Base-by-base conservation (phyloP, 1,140 invertebrate species). In the Drosophila grimshawi region DNA sequence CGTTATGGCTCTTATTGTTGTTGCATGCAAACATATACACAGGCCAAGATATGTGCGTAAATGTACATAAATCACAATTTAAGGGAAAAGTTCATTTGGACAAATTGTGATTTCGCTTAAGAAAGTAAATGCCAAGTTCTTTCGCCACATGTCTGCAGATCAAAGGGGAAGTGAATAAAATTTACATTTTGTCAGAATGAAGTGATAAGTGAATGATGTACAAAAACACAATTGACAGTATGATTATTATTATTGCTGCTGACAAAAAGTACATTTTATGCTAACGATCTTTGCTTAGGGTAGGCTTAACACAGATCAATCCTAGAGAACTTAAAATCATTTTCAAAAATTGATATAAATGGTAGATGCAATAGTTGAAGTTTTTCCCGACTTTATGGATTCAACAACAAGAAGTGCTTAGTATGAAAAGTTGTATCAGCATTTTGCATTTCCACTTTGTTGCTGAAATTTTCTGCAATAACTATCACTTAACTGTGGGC, bases 61-160 rank as follows among this genome's bases (percentile, higher is more conserved):
- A 19, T 19, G 19, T 19, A 64, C 71, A 79, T 73, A 86, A 86
- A 72, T 81, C 76, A 76, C 37, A 63, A 41, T 19, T 51, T 33
- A 29, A 30, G 8, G 29, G 27, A 35, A 66, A 52, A 66, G 19
- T 35, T 6, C 39, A 37, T 19, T 5, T 49, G 59, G 59, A 43
- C 37, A 62, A 62, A 49, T 48, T 49, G 32, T 49, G 39, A 56
- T 56, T 41, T 56, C 2, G n/a, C 10, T 19, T 33, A 19, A 53
- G 6, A 7, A 56, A 37, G 32, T 53, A 11, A 19, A 11, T 11
- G 11, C 30, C 30, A 37, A 53, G n/a, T 30, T 32, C 4, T 43
- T 4, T 27, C 10, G 19, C 0, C 5, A 7, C 11, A 53, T 35
- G 7, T 10, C 4, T 39, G 37, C 19, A 11, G 3, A 55, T 10